Evolutionary conservation across 2,113 vertebrate species (phyloP), one percentile per base, ranked within the genome.

Genomic region (Hystrix cristata): DNA sequence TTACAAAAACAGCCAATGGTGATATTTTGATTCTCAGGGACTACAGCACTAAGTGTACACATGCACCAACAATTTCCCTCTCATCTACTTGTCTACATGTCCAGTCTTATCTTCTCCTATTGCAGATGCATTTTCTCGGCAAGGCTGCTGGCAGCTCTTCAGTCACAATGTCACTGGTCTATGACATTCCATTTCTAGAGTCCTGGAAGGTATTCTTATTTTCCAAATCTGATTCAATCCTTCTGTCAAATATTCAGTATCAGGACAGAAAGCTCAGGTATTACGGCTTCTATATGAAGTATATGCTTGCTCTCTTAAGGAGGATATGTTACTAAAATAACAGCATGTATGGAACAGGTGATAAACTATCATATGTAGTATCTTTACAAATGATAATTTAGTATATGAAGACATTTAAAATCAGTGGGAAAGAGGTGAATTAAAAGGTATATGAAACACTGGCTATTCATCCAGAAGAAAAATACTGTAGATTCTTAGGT

Each of bases 341-440:
- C 15, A 71, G 90, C 69, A 80, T 25, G 18, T 14, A 51, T 62
- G 29, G 18, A 72, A 43, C 21, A 7, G 60, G 60, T 62, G 38
- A 53, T 29, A 16, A 87, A 43, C 21, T 62, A 51, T 31, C 51
- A 83, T 23, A 72, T 74, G 23, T 25, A 91, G 0, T 83, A 84
- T 62, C n/a, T 59, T 87, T 81, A 87, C 25, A 80, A 57, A 64
- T 80, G n/a, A 51, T 38, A 72, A 57, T 38, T 38, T 38, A 38
- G 38, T 12, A 76, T n/a, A 51, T 25, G 48, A 94, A 74, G 13
- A 65, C 34, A 60, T n/a, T 83, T 83, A 87, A 91, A 92, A 94
- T 94, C 60, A 78, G 43, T 83, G 81, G 16, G 60, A 57, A 84
- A 88, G 34, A 46, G 13, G 21, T 78, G 21, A 59, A 92, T 48